Evolutionary conservation across 2,888 invertebrate species (phyloP), one percentile per base, ranked within the genome.

Genomic region (Mayetiola destructor): DNA sequence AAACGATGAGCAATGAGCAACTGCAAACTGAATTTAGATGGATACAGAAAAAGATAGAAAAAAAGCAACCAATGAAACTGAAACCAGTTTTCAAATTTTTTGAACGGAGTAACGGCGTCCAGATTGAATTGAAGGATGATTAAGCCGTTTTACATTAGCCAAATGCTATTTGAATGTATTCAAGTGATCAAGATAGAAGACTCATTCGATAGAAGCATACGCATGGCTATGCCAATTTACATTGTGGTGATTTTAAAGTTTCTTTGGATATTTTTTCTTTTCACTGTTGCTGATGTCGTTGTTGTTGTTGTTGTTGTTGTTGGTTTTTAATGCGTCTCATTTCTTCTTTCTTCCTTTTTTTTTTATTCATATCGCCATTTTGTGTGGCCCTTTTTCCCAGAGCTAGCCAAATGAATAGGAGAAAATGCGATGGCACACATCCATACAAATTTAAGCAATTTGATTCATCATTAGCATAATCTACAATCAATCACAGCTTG

Each of bases 391-490:
- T 27, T 27, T 27, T 27, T n/a, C n/a, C n/a, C n/a, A n/a, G n/a
- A n/a, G n/a, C n/a, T n/a, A n/a, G n/a, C 18, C n/a, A 23, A 23
- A 21, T 42, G 21, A 10, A 40, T 27, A 5, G 48, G 16, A 48
- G 23, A 42, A 21, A 16, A 42, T 20, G 10, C 16, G 40, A 20
- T 8, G 30, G 20, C 53, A 53, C 20, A 52, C 16, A 52, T 16
- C 14, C 27, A 52, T 30, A 27, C 32, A 16, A 29, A 53, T 40
- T 23, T 39, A 61, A n/a, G n/a, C n/a, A n/a, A 60, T 59, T 61
- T 60, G 59, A 60, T 61, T 61, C 61, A 59, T 61, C 61, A 61
- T 61, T 61, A 61, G 60, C 61, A 61, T 61, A 61, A 61, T 61
- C 60, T 60, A 58, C 58, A 60, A 61, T 61, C 60, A 60, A 61